phyloP scores from a whole-genome alignment of 2,797 vertebrate species.

The Hippopotamyrus pictus region DNA sequence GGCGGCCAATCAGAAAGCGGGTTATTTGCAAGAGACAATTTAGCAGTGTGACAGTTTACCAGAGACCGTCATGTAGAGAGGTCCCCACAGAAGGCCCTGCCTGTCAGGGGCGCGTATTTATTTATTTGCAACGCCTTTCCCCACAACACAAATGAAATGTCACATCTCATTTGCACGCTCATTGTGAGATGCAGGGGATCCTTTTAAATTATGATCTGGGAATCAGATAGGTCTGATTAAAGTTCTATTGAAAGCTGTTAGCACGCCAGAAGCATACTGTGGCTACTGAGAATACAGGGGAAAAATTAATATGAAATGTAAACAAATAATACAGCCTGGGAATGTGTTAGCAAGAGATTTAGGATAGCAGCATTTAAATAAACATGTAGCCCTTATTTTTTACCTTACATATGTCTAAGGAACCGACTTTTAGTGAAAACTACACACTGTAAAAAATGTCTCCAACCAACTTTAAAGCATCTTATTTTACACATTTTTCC shows the following conservation, averaged over 20 bases:
- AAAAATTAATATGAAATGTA: constrained; percentile 17
- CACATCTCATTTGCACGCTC: constrained; percentile 62
- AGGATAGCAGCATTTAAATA: neutral
- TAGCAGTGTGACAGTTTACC: constrained; percentile 93
- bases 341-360: neutral
- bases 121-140: constrained; percentile 74
- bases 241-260: constrained; percentile 54
- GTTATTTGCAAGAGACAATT: constrained; percentile 80
- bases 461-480: neutral
- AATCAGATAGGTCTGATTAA: constrained; percentile 59
- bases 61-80: constrained; percentile 74
- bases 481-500: neutral
- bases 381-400: neutral
- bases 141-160: constrained; percentile 60
- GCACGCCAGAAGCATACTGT: neutral
- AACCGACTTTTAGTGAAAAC: neutral
- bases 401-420: neutral
- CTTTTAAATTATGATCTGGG: constrained; percentile 53
- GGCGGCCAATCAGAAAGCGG: constrained; percentile 93
- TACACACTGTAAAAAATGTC: neutral
- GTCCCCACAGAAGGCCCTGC: constrained; percentile 60
- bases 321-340: neutral
- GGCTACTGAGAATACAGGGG: constrained; percentile 1
- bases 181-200: constrained; percentile 45
- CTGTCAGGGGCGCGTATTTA: constrained; percentile 77